A percentile compares a stretch with the other conserved stretches of the same genome.
Conservation (phyloP, 2,888 invertebrate genomes). For the Geophilus truncorum region DNA sequence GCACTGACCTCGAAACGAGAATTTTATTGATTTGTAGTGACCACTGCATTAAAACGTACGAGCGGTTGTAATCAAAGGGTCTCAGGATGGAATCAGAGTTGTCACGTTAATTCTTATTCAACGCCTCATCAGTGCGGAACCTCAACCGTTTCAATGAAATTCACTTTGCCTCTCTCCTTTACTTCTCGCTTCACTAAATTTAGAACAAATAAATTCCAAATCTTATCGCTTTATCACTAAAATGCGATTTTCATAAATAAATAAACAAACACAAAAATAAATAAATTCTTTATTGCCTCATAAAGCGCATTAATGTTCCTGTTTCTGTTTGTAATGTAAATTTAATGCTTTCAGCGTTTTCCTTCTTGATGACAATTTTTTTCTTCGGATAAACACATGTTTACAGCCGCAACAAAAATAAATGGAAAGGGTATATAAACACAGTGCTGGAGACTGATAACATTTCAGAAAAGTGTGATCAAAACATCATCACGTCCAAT, state of each 20-base stretch:
- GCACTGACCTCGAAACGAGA: conserved; percentile 21
- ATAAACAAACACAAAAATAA: no score
- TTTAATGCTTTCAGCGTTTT: background rate
- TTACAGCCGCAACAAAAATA: background rate
- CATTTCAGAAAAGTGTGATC: background rate
- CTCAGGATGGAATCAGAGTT: conserved; percentile 27
- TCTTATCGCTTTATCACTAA: background rate
- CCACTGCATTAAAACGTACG: conserved; percentile 25
- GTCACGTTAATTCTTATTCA: conserved; percentile 27
- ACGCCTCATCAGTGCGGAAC: conserved; percentile 17
- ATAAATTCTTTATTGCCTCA: background rate
- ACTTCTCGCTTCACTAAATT: background rate
- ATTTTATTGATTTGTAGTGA: conserved; percentile 27
- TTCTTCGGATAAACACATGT: background rate
- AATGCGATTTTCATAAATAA: no score
- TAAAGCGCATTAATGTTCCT: no score
- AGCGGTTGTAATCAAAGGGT: conserved; percentile 25
- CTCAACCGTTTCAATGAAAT: conserved; percentile 21
- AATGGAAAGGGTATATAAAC: background rate
- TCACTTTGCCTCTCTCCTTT: background rate
- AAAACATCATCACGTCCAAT: background rate
- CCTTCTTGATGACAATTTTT: background rate
- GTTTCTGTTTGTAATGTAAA: background rate
- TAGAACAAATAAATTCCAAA: background rate
- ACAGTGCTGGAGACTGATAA: background rate